A percentile compares a stretch with the other conserved stretches of the same genome.
phyloP scores from a whole-genome alignment of 2,797 vertebrate genomes.

The Novumbra hubbsi region DNA sequence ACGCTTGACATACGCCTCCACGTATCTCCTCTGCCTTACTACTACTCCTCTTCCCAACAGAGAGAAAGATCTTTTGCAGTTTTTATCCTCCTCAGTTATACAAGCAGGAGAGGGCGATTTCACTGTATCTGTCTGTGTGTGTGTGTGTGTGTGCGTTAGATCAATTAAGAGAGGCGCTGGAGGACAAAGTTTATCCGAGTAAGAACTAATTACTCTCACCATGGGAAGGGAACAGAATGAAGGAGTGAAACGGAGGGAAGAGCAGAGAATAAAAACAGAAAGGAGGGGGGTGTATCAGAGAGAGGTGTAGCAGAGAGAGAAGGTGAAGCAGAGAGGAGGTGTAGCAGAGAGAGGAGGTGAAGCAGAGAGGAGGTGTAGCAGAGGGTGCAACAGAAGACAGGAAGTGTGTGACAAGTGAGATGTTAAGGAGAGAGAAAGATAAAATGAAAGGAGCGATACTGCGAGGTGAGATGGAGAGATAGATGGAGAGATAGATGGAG shows the following conservation, averaged over 20 bases:
- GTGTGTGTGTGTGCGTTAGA: slow-evolving; percentile 18
- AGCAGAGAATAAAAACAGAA: too few relatives aligned
- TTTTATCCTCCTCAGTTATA: neutral
- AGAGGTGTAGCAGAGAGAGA: too few relatives aligned
- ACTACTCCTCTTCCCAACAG: too few relatives aligned
- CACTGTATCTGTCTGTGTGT: neutral
- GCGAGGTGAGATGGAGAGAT: neutral
- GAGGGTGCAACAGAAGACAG: neutral
- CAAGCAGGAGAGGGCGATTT: neutral
- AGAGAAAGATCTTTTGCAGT: neutral
- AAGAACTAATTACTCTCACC: slow-evolving; percentile 42
- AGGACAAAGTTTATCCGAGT: slow-evolving; percentile 41
- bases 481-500: neutral
- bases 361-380: too few relatives aligned
- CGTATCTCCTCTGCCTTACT: too few relatives aligned
- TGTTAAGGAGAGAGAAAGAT: neutral
- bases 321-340: too few relatives aligned
- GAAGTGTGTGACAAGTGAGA: neutral
- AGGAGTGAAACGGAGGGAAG: neutral
- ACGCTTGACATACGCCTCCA: too few relatives aligned
- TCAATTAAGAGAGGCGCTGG: slow-evolving; percentile 29
- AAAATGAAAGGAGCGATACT: neutral
- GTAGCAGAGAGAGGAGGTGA: slow-evolving; percentile 6
- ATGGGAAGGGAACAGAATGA: slow-evolving; percentile 1
- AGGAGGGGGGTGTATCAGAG: too few relatives aligned